Percentiles rank a stretch among this genome's conserved stretches.
phyloP scores from a whole-genome alignment of 1,140 invertebrate genomes.

The Aphaenogaster ashmeadi region DNA sequence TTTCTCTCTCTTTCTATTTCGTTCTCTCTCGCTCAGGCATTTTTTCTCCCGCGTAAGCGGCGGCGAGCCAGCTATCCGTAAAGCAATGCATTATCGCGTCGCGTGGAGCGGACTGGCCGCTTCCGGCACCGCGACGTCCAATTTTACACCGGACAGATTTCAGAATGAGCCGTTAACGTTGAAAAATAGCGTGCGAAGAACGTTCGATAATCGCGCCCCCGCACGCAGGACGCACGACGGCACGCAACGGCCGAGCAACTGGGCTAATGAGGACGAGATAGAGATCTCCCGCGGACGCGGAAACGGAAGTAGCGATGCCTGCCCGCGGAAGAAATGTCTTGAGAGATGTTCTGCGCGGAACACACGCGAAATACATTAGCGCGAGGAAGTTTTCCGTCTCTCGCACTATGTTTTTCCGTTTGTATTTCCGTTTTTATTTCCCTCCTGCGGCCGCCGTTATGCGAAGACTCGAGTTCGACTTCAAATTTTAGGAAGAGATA shows the following conservation, averaged over 20 bases:
- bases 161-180: conserved; percentile 13
- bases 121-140: conserved; percentile 36
- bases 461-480: background rate
- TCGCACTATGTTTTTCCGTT: background rate
- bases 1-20: background rate
- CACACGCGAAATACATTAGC: conserved; percentile 31
- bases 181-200: background rate
- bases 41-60: conserved; percentile 24
- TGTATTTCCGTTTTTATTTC: conserved; percentile 5
- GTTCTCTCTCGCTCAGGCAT: background rate
- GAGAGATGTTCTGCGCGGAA: background rate
- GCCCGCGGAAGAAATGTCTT: background rate
- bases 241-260: background rate
- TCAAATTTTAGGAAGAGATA: background rate
- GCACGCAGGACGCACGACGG: background rate
- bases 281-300: background rate
- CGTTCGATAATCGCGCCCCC: background rate
- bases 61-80: conserved; percentile 3
- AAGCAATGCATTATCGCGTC: conserved; percentile 13
- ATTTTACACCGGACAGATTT: conserved; percentile 55
- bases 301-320: background rate
- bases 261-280: conserved; percentile 7
- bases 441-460: background rate
- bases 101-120: background rate
- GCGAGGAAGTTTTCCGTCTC: background rate